These are phyloP conservation scores for Pangasius djambal DNA, from an alignment of 2,797 vertebrate species.

Conservation along the genomic window DNA sequence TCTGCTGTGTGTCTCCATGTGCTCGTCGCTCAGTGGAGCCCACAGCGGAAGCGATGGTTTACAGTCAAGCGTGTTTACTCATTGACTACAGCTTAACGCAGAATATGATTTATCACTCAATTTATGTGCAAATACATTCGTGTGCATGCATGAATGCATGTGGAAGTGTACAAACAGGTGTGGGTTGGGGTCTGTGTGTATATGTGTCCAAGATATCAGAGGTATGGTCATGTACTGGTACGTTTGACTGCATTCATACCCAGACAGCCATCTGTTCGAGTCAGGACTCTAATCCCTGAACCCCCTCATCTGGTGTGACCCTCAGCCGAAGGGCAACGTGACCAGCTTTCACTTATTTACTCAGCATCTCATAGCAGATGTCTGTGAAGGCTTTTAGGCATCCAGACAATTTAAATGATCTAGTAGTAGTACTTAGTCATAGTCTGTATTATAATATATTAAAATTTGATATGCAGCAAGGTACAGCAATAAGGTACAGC, in stretches of 20 bases:
- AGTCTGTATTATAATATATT: neutral
- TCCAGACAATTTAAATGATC: neutral
- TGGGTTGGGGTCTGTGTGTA: constrained; percentile 1
- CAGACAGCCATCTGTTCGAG: constrained; percentile 57
- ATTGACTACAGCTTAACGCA: constrained; percentile 28
- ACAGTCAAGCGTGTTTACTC: constrained; percentile 18
- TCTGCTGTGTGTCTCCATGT: constrained; percentile 50
- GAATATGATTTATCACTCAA: constrained; percentile 40
- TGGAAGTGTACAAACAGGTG: constrained; percentile 4
- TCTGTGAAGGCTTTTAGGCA: neutral
- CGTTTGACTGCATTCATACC: constrained; percentile 46
- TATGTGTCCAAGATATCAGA: constrained; percentile 22
- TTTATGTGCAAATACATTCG: constrained; percentile 35
- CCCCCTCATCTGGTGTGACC: constrained; percentile 48
- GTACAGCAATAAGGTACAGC: neutral
- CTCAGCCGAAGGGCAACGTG: constrained; percentile 47
- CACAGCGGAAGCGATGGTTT: constrained; percentile 16
- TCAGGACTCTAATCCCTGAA: constrained; percentile 53
- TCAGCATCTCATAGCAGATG: constrained; percentile 8
- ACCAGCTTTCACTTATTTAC: constrained; percentile 48
- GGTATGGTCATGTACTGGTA: constrained; percentile 21
- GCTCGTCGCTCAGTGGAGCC: constrained; percentile 26
- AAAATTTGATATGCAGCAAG: neutral
- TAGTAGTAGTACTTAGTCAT: neutral
- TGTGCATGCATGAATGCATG: constrained; percentile 28